These are phyloP conservation scores for Haliclystus octoradiatus DNA, from an alignment of 30 jellyfish, hydroid and myxozoan genomes.

Conservation along the genomic window DNA sequence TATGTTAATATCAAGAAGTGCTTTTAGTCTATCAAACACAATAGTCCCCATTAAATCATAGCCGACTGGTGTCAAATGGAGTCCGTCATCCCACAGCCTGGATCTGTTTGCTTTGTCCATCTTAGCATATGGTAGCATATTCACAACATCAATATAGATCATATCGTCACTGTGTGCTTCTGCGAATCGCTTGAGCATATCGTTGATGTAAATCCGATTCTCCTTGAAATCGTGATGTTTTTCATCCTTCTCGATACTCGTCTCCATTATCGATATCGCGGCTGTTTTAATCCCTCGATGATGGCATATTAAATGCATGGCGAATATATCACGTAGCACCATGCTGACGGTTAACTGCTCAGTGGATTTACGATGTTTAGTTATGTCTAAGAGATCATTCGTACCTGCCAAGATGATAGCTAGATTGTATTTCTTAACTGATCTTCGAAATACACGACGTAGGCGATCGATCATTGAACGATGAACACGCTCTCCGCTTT, in stretches of 20 bases:
- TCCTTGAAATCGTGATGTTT: conserved; percentile 6
- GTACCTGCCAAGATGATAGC: conserved; percentile 65
- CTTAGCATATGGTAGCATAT: background rate
- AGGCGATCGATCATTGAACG: conserved; percentile 28
- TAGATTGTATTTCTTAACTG: background rate
- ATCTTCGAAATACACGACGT: conserved; percentile 5
- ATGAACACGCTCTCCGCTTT: conserved; percentile 52
- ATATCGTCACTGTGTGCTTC: conserved; percentile 1
- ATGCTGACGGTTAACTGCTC: background rate
- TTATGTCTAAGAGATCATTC: conserved; percentile 46
- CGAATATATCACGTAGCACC: conserved; percentile 14
- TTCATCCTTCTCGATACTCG: conserved; percentile 21
- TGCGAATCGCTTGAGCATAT: conserved; percentile 17
- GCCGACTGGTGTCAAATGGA: conserved; percentile 64
- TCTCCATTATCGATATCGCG: conserved; percentile 57
- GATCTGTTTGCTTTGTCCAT: background rate
- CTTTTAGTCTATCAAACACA: conserved; percentile 16
- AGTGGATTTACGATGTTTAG: conserved; percentile 2
- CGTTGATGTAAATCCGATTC: conserved; percentile 20
- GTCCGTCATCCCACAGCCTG: conserved; percentile 66
- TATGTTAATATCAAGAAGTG: background rate
- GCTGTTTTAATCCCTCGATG: conserved; percentile 37
- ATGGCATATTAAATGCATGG: conserved; percentile 43
- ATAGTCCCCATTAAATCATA: conserved; percentile 50
- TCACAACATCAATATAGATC: conserved; percentile 28